Conservation (phyloP, 2,888 invertebrate species). For the Noctua janthe region DNA sequence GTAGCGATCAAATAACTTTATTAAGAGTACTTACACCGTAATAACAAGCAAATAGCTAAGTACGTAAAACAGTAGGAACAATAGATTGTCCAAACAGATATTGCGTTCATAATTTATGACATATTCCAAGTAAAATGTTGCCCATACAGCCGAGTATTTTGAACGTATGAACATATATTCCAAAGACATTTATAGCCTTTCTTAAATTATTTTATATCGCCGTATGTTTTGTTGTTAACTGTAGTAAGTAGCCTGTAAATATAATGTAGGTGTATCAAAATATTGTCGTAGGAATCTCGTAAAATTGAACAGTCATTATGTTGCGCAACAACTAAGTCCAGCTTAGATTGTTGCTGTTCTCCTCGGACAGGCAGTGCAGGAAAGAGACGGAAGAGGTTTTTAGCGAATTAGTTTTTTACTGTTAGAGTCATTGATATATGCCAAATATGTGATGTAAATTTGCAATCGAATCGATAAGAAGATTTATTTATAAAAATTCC, state of each 20-base stretch:
- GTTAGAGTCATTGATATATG: not conserved
- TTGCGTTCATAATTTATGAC: constrained; percentile 33
- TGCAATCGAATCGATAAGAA: no score
- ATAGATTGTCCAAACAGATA: constrained; percentile 12
- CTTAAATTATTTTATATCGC: constrained; percentile 53
- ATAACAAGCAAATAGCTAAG: not conserved
- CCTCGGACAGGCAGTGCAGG: not conserved
- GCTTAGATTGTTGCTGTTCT: constrained; percentile 3
- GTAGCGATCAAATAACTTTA: constrained; percentile 6
- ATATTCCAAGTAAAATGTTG: constrained; percentile 43
- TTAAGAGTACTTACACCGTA: not conserved
- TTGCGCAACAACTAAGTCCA: not conserved
- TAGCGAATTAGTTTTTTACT: not conserved
- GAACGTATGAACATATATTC: constrained; percentile 51
- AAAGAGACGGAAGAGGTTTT: not conserved
- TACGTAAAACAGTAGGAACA: constrained; percentile 8
- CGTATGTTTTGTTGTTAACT: constrained; percentile 47
- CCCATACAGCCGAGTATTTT: constrained; percentile 28
- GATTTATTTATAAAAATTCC: not conserved
- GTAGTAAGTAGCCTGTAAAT: constrained; percentile 55
- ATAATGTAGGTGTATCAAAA: constrained; percentile 36
- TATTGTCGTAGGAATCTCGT: constrained; percentile 18
- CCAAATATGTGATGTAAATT: no score
- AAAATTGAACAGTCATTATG: constrained; percentile 11
- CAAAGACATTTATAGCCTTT: constrained; percentile 56